phyloP scores from a whole-genome alignment of 2,797 vertebrate genomes.

The Atherinosoma microstoma region DNA sequence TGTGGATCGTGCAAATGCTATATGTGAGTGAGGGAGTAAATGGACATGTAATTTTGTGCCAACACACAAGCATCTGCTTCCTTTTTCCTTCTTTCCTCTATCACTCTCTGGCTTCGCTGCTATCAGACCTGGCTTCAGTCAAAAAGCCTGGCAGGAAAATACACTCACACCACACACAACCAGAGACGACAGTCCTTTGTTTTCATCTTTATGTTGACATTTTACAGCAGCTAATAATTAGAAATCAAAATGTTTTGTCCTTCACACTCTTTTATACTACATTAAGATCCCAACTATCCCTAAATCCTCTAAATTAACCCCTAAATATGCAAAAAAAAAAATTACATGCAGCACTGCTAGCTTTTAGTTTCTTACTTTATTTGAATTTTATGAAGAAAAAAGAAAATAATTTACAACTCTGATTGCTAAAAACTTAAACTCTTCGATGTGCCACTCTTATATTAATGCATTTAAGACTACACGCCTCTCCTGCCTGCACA shows the following conservation, averaged over 20 bases:
- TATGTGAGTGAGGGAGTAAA: slow-evolving; percentile 13
- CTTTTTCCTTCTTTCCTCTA: slow-evolving; percentile 71
- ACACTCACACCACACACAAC: slow-evolving; percentile 16
- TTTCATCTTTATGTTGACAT: not conserved
- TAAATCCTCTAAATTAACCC: not conserved
- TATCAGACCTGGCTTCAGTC: slow-evolving; percentile 67
- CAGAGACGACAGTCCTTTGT: not conserved
- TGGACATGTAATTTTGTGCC: slow-evolving; percentile 64
- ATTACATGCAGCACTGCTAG: not conserved
- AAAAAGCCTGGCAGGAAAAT: slow-evolving; percentile 55
- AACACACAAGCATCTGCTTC: slow-evolving; percentile 78
- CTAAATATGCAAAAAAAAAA: not conserved
- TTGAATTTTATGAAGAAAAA: not conserved
- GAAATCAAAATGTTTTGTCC: not conserved
- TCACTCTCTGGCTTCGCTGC: slow-evolving; percentile 42
- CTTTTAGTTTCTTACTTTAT: not conserved
- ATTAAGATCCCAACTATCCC: not conserved
- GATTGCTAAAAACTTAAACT: not conserved
- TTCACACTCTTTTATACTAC: not conserved
- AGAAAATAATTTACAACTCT: not conserved
- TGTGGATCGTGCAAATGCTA: slow-evolving; percentile 14
- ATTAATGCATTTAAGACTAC: not conserved
- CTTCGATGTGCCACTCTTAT: not conserved
- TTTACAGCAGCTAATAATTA: not conserved
- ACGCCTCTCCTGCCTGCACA: not conserved